These are phyloP conservation scores for Drosophila rellima DNA, from an alignment of 2,888 invertebrate species.

Conservation along the genomic window DNA sequence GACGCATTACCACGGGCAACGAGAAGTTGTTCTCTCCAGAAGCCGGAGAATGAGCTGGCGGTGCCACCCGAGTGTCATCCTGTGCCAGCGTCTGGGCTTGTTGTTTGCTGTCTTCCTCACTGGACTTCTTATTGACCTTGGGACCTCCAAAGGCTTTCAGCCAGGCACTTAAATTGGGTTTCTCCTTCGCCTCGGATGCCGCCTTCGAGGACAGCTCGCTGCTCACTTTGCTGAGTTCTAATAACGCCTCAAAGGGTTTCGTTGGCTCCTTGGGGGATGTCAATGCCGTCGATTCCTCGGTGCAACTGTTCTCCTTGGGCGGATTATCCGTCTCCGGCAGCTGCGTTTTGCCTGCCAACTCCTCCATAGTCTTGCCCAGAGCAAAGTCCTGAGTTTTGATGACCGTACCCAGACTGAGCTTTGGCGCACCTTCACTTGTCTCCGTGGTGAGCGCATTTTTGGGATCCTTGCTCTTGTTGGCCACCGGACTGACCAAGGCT, in stretches of 20 bases:
- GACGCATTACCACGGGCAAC: constrained; percentile 86
- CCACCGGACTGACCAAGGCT: constrained; percentile 79
- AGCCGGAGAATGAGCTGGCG: constrained; percentile 74
- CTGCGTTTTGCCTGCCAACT: constrained; percentile 77
- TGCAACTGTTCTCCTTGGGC: constrained; percentile 43
- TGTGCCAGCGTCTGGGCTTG: constrained; percentile 52
- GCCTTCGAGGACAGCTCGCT: constrained; percentile 49
- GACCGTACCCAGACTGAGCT: constrained; percentile 94
- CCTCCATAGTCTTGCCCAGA: constrained; percentile 88
- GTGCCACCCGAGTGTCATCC: constrained; percentile 55
- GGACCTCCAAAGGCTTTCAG: constrained; percentile 96
- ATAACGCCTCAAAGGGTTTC: constrained; percentile 63
- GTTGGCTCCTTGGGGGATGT: constrained; percentile 46
- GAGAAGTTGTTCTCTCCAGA: constrained; percentile 79
- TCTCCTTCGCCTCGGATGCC: constrained; percentile 59
- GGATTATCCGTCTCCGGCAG: constrained; percentile 46
- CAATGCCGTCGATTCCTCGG: constrained; percentile 16
- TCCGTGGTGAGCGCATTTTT: constrained; percentile 88
- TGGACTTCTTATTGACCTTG: constrained; percentile 90
- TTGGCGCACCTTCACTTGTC: constrained; percentile 90
- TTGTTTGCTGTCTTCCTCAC: constrained; percentile 86
- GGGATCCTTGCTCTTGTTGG: constrained; percentile 87
- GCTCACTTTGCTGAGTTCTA: constrained; percentile 67
- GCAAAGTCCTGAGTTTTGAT: constrained; percentile 90
- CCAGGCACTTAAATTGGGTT: constrained; percentile 95